Percentiles rank a stretch among this genome's conserved stretches.
These are phyloP conservation scores for Tipula unca DNA, from an alignment of 2,888 invertebrate genomes.

Conservation along the genomic window DNA sequence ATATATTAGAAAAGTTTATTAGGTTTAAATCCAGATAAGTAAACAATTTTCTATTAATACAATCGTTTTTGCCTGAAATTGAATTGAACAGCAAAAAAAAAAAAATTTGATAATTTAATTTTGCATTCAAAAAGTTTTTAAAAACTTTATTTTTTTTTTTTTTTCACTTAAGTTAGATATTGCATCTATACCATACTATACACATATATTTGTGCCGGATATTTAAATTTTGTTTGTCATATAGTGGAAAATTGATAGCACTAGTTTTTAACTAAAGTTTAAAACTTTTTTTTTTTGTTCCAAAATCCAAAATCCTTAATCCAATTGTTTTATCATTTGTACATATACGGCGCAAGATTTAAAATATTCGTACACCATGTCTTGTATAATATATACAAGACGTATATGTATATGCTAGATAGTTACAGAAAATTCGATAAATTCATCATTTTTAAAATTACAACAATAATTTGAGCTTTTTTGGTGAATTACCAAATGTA, in stretches of 20 bases:
- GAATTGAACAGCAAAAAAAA: not conserved
- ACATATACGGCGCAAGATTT: not conserved
- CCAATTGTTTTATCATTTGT: not conserved
- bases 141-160: not conserved
- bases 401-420: not conserved
- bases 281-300: not conserved
- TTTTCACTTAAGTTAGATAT: not conserved
- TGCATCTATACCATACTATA: not conserved
- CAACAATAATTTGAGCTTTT: not conserved
- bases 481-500: not conserved
- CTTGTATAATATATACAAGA: not conserved
- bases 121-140: not conserved
- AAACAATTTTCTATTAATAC: constrained; percentile 8
- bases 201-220: not conserved
- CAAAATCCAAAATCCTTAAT: not conserved
- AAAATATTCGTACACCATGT: not conserved
- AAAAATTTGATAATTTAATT: constrained; percentile 8
- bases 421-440: not conserved
- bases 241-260: constrained; percentile 14
- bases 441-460: not conserved
- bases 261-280: constrained; percentile 3
- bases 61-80: constrained; percentile 1
- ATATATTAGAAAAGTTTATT: constrained; percentile 14
- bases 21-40: constrained; percentile 14
- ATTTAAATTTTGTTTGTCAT: constrained; percentile 14